These are phyloP conservation scores for Cavia aperea DNA, from an alignment of 2,113 vertebrate species.

Conservation along the genomic window DNA sequence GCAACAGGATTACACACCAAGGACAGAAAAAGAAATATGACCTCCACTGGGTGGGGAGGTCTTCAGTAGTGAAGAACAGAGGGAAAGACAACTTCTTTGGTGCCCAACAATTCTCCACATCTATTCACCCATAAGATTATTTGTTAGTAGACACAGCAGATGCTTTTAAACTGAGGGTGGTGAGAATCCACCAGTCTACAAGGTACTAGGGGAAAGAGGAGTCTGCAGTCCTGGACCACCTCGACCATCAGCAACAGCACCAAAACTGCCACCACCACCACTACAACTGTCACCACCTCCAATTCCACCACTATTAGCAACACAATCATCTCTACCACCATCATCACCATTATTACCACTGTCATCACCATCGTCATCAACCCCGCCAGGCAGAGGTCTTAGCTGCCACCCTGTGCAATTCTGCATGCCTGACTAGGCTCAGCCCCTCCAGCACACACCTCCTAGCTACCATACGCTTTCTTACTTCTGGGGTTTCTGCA, in stretches of 20 bases:
- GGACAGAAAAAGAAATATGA: background rate
- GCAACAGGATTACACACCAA: background rate
- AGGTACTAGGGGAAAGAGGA: background rate
- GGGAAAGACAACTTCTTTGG: too few relatives aligned
- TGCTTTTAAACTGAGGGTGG: background rate
- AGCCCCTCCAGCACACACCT: too few relatives aligned
- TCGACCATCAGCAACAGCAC: background rate
- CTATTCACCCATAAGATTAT: background rate
- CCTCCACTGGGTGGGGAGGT: background rate
- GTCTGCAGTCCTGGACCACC: background rate
- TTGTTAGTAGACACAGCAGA: background rate
- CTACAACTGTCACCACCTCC: background rate
- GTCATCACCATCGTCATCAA: rapidly evolving
- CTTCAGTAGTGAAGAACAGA: rapidly evolving
- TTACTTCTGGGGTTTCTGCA: background rate
- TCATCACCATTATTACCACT: background rate
- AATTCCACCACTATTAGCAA: background rate
- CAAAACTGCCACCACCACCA: background rate
- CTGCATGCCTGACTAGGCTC: rapidly evolving
- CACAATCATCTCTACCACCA: rapidly evolving
- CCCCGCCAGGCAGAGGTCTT: background rate
- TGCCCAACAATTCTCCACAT: rapidly evolving
- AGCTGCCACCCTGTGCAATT: background rate
- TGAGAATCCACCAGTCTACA: too few relatives aligned
- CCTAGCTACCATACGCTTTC: background rate